These are phyloP conservation scores for Rhagonycha lutea DNA, from an alignment of 2,888 invertebrate genomes.

Conservation along the genomic window DNA sequence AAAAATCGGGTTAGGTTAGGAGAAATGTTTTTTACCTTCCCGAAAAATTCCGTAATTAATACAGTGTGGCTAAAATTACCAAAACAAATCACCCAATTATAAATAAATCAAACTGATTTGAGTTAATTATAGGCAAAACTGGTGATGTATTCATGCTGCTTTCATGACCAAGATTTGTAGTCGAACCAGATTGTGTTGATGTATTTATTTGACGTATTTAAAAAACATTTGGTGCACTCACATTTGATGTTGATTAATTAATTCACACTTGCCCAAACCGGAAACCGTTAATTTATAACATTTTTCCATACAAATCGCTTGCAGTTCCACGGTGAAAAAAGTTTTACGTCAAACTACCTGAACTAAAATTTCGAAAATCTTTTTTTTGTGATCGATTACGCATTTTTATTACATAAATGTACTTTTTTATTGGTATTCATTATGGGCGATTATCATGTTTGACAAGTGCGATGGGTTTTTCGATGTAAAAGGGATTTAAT, in stretches of 20 bases:
- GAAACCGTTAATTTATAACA: background rate
- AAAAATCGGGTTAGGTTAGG: too few relatives aligned
- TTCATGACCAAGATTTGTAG: conserved; percentile 22
- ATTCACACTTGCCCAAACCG: background rate
- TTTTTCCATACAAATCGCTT: background rate
- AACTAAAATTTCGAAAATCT: background rate
- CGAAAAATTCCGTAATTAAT: background rate
- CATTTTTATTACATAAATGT: conserved; percentile 17
- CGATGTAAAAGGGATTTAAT: conserved; percentile 14
- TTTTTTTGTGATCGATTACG: conserved; percentile 8
- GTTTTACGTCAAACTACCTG: background rate
- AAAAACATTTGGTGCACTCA: background rate
- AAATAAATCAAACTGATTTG: conserved; percentile 20
- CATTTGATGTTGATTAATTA: background rate
- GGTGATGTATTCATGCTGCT: background rate
- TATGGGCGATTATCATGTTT: conserved; percentile 12
- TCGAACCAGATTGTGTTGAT: conserved; percentile 22
- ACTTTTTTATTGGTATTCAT: conserved; percentile 8
- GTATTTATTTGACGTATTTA: conserved; percentile 16
- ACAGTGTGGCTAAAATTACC: background rate
- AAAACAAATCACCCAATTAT: background rate
- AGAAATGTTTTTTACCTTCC: too few relatives aligned
- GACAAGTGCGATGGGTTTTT: conserved; percentile 14
- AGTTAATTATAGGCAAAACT: conserved; percentile 20
- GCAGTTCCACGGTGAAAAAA: background rate